phyloP scores from a whole-genome alignment of 2,797 vertebrate genomes.

The Scomberomorus guttatus region DNA sequence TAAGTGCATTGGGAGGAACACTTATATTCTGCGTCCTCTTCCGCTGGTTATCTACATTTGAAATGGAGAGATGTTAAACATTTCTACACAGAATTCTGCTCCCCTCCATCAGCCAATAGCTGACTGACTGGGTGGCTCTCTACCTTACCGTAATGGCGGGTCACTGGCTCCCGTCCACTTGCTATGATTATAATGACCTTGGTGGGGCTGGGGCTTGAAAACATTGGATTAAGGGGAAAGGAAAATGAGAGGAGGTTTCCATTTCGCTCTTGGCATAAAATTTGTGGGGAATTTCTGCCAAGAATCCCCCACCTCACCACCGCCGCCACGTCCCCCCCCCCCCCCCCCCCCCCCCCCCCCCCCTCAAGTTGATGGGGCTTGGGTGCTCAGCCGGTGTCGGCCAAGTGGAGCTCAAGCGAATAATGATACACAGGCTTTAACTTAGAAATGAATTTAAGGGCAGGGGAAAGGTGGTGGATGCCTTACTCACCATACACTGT shows the following conservation, averaged over 20 bases:
- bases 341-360: slow-evolving; percentile 32
- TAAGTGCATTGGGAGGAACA: slow-evolving; percentile 49
- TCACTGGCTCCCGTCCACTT: slow-evolving; percentile 88
- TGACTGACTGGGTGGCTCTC: slow-evolving; percentile 80
- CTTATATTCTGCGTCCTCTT: slow-evolving; percentile 55
- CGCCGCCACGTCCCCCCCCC: slow-evolving; percentile 33
- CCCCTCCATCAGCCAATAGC: slow-evolving; percentile 74
- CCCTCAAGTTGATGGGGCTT: slow-evolving; percentile 74
- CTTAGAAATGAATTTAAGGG: slow-evolving; percentile 85
- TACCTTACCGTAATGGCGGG: slow-evolving; percentile 86
- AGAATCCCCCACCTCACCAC: slow-evolving; percentile 73
- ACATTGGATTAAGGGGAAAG: slow-evolving; percentile 89
- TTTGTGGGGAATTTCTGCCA: slow-evolving; percentile 85
- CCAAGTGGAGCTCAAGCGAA: slow-evolving; percentile 79
- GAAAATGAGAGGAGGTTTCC: slow-evolving; percentile 89
- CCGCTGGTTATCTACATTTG: slow-evolving; percentile 70
- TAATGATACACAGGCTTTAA: slow-evolving; percentile 85
- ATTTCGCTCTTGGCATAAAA: slow-evolving; percentile 89
- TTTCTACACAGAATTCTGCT: slow-evolving; percentile 67
- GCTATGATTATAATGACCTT: slow-evolving; percentile 91
- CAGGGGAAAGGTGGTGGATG: slow-evolving; percentile 75
- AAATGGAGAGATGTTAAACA: slow-evolving; percentile 75
- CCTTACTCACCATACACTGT: slow-evolving; percentile 52
- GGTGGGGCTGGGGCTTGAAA: slow-evolving; percentile 87
- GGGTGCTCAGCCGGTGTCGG: slow-evolving; percentile 71